These are phyloP conservation scores for Dasypogon diadema DNA, from an alignment of 2,888 invertebrate species.

Conservation along the genomic window DNA sequence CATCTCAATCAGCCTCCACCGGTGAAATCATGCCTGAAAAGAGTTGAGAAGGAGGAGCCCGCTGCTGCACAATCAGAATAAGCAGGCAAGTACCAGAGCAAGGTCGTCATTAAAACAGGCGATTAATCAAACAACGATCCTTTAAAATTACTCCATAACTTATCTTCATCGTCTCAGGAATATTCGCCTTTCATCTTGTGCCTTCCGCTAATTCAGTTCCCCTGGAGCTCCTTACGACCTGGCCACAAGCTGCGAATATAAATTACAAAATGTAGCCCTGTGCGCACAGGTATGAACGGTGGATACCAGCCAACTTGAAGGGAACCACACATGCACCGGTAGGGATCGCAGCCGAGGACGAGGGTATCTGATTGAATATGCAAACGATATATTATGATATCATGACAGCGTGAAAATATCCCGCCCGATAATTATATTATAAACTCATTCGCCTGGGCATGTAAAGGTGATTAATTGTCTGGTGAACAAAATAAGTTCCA, in stretches of 20 bases:
- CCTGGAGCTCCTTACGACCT: constrained; percentile 47
- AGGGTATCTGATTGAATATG: constrained; percentile 56
- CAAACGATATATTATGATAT: constrained; percentile 58
- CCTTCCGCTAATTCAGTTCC: constrained; percentile 51
- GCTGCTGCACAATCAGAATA: neutral
- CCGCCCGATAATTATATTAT: constrained; percentile 58
- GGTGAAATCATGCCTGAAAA: neutral
- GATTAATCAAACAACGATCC: constrained; percentile 55
- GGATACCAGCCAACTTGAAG: neutral
- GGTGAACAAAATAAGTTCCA: constrained; percentile 50
- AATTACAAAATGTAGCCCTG: constrained; percentile 48
- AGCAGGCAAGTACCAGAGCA: constrained; percentile 29
- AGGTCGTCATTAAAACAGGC: constrained; percentile 53
- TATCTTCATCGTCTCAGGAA: constrained; percentile 50
- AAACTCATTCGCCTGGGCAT: constrained; percentile 55
- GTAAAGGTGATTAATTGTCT: constrained; percentile 56
- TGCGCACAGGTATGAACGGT: neutral
- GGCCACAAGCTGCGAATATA: constrained; percentile 55
- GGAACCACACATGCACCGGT: constrained; percentile 43
- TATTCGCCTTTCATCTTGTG: constrained; percentile 52
- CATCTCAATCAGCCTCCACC: constrained; percentile 42
- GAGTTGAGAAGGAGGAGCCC: neutral
- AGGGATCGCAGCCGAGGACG: neutral
- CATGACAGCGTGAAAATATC: constrained; percentile 58
- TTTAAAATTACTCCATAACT: constrained; percentile 53